phyloP scores from a whole-genome alignment of 2,888 invertebrate genomes.

The Cheilosia impressa region DNA sequence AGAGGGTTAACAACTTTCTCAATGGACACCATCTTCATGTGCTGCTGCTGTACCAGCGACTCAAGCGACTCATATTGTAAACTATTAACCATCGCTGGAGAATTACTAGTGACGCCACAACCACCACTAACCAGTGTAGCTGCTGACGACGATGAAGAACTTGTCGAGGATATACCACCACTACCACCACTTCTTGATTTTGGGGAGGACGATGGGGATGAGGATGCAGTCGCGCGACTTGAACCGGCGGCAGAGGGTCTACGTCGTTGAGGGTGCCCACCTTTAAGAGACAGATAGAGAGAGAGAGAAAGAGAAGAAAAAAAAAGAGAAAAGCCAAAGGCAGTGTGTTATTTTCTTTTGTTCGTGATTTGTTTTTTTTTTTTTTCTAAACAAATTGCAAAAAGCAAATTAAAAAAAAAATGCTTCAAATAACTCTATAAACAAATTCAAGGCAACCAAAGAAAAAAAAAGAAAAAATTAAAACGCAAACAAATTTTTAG shows the following conservation, averaged over 20 bases:
- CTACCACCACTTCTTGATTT: conserved; percentile 65
- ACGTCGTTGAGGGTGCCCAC: conserved; percentile 77
- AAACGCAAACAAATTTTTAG: conserved; percentile 60
- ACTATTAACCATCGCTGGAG: conserved; percentile 20
- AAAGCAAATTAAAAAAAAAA: conserved; percentile 61
- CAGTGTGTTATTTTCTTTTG: conserved; percentile 85
- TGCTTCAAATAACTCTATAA: conserved; percentile 63
- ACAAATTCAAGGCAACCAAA: conserved; percentile 68
- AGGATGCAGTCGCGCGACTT: conserved; percentile 67
- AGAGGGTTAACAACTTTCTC: conserved; percentile 89
- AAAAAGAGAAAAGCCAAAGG: conserved; percentile 90
- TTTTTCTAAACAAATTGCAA: conserved; percentile 65
- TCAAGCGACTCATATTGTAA: conserved; percentile 76
- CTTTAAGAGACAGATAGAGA: conserved; percentile 77
- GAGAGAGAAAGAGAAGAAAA: conserved; percentile 79
- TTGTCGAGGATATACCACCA: conserved; percentile 68
- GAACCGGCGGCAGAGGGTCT: conserved; percentile 76
- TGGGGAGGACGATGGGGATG: conserved; percentile 70
- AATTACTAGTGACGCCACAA: conserved; percentile 32
- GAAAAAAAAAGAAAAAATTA: conserved; percentile 55
- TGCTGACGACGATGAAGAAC: conserved; percentile 57
- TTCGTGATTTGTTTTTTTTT: conserved; percentile 76
- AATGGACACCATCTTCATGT: conserved; percentile 77
- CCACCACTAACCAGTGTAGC: conserved; percentile 50
- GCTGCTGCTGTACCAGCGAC: conserved; percentile 45